phyloP scores from a whole-genome alignment of 2,888 invertebrate species.

The Archips xylosteana region DNA sequence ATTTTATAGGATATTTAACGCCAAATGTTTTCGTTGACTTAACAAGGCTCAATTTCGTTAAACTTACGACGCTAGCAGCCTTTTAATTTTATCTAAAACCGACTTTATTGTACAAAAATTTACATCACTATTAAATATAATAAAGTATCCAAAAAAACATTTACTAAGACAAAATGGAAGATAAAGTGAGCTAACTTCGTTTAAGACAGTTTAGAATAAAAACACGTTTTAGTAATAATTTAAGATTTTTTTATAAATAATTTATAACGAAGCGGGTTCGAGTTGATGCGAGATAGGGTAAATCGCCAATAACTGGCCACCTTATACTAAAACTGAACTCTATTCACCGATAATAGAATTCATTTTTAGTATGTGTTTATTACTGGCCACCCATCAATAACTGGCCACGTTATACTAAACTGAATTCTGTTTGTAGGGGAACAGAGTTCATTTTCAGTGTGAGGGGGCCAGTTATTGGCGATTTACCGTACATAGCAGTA shows the following conservation, averaged over 20 bases:
- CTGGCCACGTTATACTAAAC: no score
- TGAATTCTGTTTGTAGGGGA: no score
- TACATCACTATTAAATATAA: conserved; percentile 41
- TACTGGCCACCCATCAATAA: no score
- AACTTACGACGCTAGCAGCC: conserved; percentile 43
- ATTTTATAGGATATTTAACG: not conserved
- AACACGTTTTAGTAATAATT: conserved; percentile 13
- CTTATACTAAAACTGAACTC: no score
- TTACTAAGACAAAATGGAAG: conserved; percentile 43
- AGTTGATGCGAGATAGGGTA: not conserved
- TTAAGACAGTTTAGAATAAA: conserved; percentile 24
- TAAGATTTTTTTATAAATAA: conserved; percentile 14
- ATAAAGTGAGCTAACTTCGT: conserved; percentile 36
- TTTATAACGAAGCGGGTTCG: not conserved
- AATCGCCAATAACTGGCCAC: no score
- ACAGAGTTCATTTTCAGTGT: no score
- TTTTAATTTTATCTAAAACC: conserved; percentile 36
- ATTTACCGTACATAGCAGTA: no score
- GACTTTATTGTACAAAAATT: conserved; percentile 36
- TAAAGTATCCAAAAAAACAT: conserved; percentile 36
- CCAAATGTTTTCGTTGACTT: not conserved
- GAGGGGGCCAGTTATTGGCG: no score
- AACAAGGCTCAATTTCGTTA: conserved; percentile 10
- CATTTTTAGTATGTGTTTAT: no score
- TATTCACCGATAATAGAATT: no score